These are phyloP conservation scores for Ceyx melanurus DNA, from an alignment of 2,113 vertebrate genomes.

Conservation along the genomic window DNA sequence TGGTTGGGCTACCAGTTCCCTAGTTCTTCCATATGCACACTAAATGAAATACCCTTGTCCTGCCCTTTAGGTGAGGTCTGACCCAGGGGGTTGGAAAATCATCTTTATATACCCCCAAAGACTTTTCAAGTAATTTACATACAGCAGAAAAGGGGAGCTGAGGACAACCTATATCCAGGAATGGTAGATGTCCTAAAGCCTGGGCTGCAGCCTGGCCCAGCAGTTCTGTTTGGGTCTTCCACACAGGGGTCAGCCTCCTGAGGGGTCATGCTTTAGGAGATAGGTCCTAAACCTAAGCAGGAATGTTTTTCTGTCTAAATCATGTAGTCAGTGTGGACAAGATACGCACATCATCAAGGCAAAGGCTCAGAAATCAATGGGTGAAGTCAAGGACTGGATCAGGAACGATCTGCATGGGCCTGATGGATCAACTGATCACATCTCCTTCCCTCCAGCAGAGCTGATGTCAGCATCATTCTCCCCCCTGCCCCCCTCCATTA, in stretches of 20 bases:
- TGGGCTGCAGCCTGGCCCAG: neutral
- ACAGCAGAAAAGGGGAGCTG: neutral
- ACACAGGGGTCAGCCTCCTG: neutral
- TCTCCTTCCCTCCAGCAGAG: neutral
- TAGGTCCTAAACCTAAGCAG: neutral
- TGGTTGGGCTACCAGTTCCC: neutral
- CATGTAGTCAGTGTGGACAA: neutral
- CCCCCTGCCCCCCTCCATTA: neutral
- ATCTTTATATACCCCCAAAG: neutral
- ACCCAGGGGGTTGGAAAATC: neutral
- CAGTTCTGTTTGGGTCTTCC: neutral
- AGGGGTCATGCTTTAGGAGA: neutral
- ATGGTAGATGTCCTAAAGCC: neutral
- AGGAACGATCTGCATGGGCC: neutral
- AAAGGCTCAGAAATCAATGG: neutral
- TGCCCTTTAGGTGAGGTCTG: neutral
- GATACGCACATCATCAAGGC: neutral
- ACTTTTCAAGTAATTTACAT: neutral
- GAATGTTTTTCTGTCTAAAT: neutral
- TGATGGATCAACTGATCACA: neutral
- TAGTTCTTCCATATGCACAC: neutral
- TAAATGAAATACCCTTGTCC: neutral
- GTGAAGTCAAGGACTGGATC: neutral
- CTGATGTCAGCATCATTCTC: neutral
- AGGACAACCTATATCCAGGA: accelerated